phyloP scores from a whole-genome alignment of 2,888 invertebrate species.

The Thumatha senex region DNA sequence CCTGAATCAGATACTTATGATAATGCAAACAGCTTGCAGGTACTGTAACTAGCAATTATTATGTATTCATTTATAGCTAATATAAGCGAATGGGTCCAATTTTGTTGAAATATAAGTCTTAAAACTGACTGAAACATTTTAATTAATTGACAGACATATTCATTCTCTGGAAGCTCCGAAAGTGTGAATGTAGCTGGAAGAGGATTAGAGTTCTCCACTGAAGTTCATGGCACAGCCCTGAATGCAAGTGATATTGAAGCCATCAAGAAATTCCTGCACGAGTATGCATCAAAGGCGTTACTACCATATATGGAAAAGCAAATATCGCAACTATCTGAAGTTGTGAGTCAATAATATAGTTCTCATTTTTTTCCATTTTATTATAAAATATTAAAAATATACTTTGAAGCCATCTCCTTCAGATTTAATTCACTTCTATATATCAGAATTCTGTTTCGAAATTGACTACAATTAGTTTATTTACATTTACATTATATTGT shows the following conservation, averaged over 20 bases:
- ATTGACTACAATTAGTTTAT: no score
- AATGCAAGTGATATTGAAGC: conserved; percentile 93
- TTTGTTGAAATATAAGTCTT: no score
- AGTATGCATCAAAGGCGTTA: conserved; percentile 93
- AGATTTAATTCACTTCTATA: no score
- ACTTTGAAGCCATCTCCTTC: no score
- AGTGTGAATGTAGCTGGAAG: conserved; percentile 83
- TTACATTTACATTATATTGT: no score
- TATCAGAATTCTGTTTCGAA: no score
- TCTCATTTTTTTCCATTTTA: conserved; percentile 5
- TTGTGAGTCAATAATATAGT: conserved; percentile 72
- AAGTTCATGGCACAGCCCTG: conserved; percentile 89
- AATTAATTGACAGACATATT: conserved; percentile 64
- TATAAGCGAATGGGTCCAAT: no score
- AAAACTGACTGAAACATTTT: no score
- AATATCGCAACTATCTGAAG: conserved; percentile 90
- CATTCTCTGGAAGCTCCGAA: conserved; percentile 82
- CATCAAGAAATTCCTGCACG: conserved; percentile 92
- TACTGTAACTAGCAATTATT: conserved; percentile 33
- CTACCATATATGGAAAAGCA: conserved; percentile 96
- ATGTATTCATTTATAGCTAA: no score
- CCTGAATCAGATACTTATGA: conserved; percentile 83
- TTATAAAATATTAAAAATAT: no score
- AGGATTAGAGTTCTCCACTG: conserved; percentile 69
- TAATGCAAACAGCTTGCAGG: conserved; percentile 81